These are phyloP conservation scores for Trachurus trachurus DNA, from an alignment of 2,797 vertebrate species.

Conservation along the genomic window DNA sequence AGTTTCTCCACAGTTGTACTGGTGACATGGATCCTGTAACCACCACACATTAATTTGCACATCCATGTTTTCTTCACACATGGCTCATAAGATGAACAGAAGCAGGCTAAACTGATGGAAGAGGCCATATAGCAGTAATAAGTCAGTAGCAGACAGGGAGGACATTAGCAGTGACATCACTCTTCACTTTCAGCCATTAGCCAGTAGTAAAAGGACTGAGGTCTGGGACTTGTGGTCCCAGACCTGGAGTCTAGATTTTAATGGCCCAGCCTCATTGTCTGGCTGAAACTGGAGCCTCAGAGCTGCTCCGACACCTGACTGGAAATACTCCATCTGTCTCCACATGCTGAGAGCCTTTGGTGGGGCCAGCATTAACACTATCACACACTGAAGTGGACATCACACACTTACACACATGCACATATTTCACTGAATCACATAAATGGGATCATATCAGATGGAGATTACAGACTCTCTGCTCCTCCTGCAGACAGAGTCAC, in stretches of 20 bases:
- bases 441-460: slow-evolving; percentile 36
- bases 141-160: background rate
- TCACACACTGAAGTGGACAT: background rate
- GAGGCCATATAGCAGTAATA: background rate
- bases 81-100: background rate
- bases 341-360: slow-evolving; percentile 10
- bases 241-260: slow-evolving; percentile 40
- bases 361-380: background rate
- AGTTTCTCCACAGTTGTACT: background rate
- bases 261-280: slow-evolving; percentile 31
- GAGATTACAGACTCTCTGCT: slow-evolving; percentile 30
- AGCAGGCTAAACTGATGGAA: background rate
- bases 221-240: background rate
- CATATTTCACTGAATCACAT: slow-evolving; percentile 30
- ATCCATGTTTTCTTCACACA: background rate
- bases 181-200: slow-evolving; percentile 27
- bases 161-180: slow-evolving; percentile 1
- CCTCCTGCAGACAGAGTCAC: slow-evolving; percentile 2
- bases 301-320: slow-evolving; percentile 40
- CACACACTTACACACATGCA: slow-evolving; percentile 5
- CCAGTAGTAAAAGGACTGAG: background rate
- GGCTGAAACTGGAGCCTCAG: slow-evolving; percentile 43
- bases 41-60: background rate
- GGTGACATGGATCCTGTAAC: background rate
- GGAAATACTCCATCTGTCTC: slow-evolving; percentile 46